phyloP scores from a whole-genome alignment of 2,888 invertebrate genomes.

The Nycteola revayana region DNA sequence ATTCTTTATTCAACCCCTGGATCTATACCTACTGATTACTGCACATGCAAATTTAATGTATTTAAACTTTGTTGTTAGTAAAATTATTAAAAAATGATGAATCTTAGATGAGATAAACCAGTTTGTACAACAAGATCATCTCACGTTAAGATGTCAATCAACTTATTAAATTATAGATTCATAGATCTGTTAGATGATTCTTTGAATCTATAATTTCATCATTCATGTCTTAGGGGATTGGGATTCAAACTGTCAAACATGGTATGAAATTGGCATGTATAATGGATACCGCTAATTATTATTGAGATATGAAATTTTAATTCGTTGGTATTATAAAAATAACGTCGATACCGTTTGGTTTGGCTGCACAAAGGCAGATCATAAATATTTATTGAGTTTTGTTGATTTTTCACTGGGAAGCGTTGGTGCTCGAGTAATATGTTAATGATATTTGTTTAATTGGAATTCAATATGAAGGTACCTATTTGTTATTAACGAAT shows the following conservation, averaged over 20 bases:
- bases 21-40: conserved; percentile 6
- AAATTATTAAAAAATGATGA: conserved; percentile 31
- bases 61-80: background rate
- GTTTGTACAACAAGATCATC: conserved; percentile 48
- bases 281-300: conserved; percentile 62
- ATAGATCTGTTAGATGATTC: too few relatives aligned
- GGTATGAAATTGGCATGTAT: conserved; percentile 54
- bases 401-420: conserved; percentile 69
- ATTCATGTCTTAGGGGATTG: conserved; percentile 38
- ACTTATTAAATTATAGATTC: conserved; percentile 52
- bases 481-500: too few relatives aligned
- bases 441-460: conserved; percentile 50
- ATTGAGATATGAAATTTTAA: conserved; percentile 47
- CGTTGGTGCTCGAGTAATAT: conserved; percentile 62
- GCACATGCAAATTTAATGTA: conserved; percentile 23
- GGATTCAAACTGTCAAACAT: conserved; percentile 23
- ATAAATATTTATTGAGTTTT: conserved; percentile 65
- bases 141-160: conserved; percentile 64
- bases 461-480: conserved; percentile 10
- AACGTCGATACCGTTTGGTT: conserved; percentile 49
- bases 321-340: conserved; percentile 34
- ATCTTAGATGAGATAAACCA: conserved; percentile 57
- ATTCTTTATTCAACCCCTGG: conserved; percentile 15
- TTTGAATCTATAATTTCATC: too few relatives aligned
- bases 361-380: conserved; percentile 50